Conservation (phyloP, 2,888 invertebrate genomes). For the Choreutis nemorana region DNA sequence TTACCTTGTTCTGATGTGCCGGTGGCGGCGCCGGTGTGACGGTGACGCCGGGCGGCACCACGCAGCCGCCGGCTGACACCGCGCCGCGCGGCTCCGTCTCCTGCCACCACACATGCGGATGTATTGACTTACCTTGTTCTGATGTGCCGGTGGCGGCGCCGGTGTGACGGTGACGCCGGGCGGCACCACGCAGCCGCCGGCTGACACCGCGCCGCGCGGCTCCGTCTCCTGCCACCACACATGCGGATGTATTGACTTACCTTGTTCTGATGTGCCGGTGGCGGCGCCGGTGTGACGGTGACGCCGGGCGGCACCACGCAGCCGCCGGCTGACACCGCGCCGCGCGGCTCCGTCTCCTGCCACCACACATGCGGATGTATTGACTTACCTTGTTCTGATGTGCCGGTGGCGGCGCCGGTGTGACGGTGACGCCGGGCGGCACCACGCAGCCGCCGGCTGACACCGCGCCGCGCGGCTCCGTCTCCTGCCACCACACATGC, state of each 20-base stretch:
- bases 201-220: conserved; percentile 43
- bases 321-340: conserved; percentile 48
- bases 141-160: conserved; percentile 58
- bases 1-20: conserved; percentile 52
- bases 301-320: conserved; percentile 61
- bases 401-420: conserved; percentile 58
- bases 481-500: too few relatives aligned
- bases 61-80: conserved; percentile 51
- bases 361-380: too few relatives aligned
- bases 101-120: too few relatives aligned
- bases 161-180: conserved; percentile 62
- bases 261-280: conserved; percentile 55
- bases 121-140: conserved; percentile 48
- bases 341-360: conserved; percentile 20
- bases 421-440: conserved; percentile 61
- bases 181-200: conserved; percentile 56
- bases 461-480: conserved; percentile 33
- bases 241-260: too few relatives aligned
- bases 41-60: conserved; percentile 60
- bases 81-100: conserved; percentile 29
- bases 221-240: conserved; percentile 8
- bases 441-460: conserved; percentile 57
- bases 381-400: conserved; percentile 53
- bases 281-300: conserved; percentile 61
- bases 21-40: conserved; percentile 61